Percentiles rank a stretch among this genome's conserved stretches.
These are phyloP conservation scores for Athrips mouffetella DNA, from an alignment of 2,888 invertebrate species.

Conservation along the genomic window DNA sequence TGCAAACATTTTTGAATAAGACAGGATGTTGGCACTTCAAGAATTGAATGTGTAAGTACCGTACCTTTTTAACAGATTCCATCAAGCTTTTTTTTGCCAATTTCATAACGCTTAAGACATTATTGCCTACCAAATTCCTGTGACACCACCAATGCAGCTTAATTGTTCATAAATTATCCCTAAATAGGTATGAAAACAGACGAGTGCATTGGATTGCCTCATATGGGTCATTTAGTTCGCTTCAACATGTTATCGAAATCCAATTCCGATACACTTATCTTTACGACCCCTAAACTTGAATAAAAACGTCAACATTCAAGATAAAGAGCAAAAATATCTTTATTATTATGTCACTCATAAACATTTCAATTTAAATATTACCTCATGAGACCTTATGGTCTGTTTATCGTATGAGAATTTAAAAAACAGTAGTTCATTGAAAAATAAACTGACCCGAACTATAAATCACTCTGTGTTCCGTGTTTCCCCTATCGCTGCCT, in stretches of 20 bases:
- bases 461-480: slow-evolving; percentile 48
- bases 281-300: slow-evolving; percentile 16
- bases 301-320: slow-evolving; percentile 21
- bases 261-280: slow-evolving; percentile 11
- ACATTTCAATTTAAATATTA: slow-evolving; percentile 9
- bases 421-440: slow-evolving; percentile 41
- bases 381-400: neutral
- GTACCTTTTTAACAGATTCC: neutral
- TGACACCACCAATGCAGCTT: neutral
- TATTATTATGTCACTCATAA: slow-evolving; percentile 11
- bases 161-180: slow-evolving; percentile 2
- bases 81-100: neutral
- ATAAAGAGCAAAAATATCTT: slow-evolving; percentile 11
- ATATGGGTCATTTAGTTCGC: slow-evolving; percentile 6
- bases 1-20: neutral
- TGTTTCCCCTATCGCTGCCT: slow-evolving; percentile 60
- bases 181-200: slow-evolving; percentile 6
- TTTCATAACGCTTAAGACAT: neutral
- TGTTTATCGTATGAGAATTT: neutral
- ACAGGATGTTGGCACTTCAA: slow-evolving; percentile 3
- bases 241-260: slow-evolving; percentile 8
- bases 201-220: slow-evolving; percentile 1
- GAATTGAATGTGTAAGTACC: neutral
- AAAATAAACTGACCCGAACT: slow-evolving; percentile 39
- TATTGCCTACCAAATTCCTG: slow-evolving; percentile 1